Percentiles rank a stretch among this genome's conserved stretches.
Conservation (phyloP, 2,797 vertebrate species). For the Microhierax caerulescens region DNA sequence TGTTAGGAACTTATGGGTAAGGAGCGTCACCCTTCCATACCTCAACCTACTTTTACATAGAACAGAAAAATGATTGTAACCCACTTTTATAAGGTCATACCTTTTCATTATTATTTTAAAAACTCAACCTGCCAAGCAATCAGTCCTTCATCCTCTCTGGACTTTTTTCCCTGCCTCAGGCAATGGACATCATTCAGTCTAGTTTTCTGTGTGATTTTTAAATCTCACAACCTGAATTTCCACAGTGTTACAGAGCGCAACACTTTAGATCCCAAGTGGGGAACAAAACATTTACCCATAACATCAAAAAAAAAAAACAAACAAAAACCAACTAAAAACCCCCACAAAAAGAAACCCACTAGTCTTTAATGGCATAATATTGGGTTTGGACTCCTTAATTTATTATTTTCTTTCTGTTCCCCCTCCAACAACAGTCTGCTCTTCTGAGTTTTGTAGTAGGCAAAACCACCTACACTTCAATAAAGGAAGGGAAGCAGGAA, state of each 20-base stretch:
- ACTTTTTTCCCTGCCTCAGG: not conserved
- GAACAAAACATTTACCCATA: not conserved
- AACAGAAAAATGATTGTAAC: not conserved
- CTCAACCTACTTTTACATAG: not conserved
- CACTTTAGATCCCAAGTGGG: not conserved
- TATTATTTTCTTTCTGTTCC: not conserved
- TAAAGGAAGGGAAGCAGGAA: not conserved
- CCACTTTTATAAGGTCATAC: not conserved
- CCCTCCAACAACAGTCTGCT: not conserved
- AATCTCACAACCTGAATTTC: not conserved
- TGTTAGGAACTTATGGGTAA: not conserved
- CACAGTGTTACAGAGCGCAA: not conserved
- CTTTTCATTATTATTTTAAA: not conserved
- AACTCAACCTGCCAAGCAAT: not conserved
- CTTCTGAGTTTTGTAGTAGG: not conserved
- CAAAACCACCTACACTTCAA: not conserved
- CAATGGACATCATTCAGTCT: not conserved
- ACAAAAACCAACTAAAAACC: too few species aligned
- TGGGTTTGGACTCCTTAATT: not conserved
- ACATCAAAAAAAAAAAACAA: not conserved
- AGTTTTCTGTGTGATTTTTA: not conserved
- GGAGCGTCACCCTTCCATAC: not conserved
- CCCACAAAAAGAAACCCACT: not conserved
- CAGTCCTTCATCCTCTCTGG: not conserved
- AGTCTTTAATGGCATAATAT: not conserved